phyloP scores from a whole-genome alignment of 35 echinoderm and acorn worm species.

The Eucidaris tribuloides region DNA sequence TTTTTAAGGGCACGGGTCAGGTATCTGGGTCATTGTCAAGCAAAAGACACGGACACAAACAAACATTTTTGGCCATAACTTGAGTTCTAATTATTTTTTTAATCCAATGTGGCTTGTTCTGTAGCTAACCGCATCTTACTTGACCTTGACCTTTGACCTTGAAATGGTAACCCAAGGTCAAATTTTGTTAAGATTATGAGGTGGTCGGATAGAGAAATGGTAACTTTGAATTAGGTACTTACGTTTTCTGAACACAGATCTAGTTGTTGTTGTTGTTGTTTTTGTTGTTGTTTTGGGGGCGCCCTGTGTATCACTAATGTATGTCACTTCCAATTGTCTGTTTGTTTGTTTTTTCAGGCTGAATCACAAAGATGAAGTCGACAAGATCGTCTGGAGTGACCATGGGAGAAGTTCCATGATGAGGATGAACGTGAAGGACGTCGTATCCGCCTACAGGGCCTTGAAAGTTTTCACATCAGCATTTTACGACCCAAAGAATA shows the following conservation, averaged over 20 bases:
- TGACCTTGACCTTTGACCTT: too few relatives aligned
- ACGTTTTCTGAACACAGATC: background rate
- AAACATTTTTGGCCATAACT: too few relatives aligned
- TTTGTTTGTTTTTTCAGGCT: conserved; percentile 26
- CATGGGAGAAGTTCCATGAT: conserved; percentile 63
- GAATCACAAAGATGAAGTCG: conserved; percentile 16
- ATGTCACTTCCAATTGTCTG: background rate
- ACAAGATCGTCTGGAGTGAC: conserved; percentile 38
- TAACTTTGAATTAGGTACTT: background rate
- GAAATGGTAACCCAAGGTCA: background rate
- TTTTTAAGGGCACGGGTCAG: too few relatives aligned
- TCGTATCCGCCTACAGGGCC: conserved; percentile 44
- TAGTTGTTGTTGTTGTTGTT: too few relatives aligned
- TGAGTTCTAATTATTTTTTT: too few relatives aligned
- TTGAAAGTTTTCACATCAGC: conserved; percentile 32
- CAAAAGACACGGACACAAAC: too few relatives aligned
- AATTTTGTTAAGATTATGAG: background rate
- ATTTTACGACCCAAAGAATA: conserved; percentile 41
- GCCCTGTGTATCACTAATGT: too few relatives aligned
- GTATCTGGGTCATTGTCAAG: too few relatives aligned
- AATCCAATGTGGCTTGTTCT: too few relatives aligned
- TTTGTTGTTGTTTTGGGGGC: too few relatives aligned
- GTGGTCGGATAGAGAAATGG: background rate
- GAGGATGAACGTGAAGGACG: background rate
- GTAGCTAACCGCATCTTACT: background rate